Evolutionary conservation across 2,113 vertebrate species (phyloP).

Genomic region (Jaculus jaculus): DNA sequence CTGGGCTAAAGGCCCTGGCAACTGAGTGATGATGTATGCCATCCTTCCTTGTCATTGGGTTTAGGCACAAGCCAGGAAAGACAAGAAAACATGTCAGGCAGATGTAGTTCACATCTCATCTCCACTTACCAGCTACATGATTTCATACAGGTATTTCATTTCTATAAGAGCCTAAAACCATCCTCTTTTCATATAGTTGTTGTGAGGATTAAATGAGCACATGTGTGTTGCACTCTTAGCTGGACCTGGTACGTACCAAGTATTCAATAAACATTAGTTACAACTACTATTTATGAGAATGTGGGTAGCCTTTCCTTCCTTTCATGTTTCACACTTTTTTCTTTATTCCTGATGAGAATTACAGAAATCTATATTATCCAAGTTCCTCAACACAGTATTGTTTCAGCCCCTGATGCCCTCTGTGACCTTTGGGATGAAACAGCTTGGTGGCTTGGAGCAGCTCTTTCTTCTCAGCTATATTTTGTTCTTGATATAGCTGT

Average conservation of each 20-base stretch:
- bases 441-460: constrained; percentile 67
- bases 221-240: background rate
- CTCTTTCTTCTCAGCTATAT: constrained; percentile 81
- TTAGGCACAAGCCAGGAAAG: background rate
- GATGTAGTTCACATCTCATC: background rate
- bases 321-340: constrained; percentile 56
- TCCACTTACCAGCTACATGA: background rate
- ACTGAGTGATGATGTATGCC: background rate
- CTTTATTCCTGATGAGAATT: background rate
- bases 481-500: constrained; percentile 64
- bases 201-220: background rate
- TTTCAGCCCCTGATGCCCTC: constrained; percentile 65
- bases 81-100: background rate
- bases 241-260: background rate
- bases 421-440: constrained; percentile 78
- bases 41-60: constrained; percentile 5
- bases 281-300: constrained; percentile 18
- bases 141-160: background rate
- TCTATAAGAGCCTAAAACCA: background rate
- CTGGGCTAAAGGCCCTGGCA: background rate
- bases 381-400: background rate
- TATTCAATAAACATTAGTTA: constrained; percentile 20
- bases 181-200: background rate
- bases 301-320: constrained; percentile 27
- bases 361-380: background rate